These are phyloP conservation scores for Tychaedon coryphoeus DNA, from an alignment of 2,113 vertebrate genomes.

Conservation along the genomic window DNA sequence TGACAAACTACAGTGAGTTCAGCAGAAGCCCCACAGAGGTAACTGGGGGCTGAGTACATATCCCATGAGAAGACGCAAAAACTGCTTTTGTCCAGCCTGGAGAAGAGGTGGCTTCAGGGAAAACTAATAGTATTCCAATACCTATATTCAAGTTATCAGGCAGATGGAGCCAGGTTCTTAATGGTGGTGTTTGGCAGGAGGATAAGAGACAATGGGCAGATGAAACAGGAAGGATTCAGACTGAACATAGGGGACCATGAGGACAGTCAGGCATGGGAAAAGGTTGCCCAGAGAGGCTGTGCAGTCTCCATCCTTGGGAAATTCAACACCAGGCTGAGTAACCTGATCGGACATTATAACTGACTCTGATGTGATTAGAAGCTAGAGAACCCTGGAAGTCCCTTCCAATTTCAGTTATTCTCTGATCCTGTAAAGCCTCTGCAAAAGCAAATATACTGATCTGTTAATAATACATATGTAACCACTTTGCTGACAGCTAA, in stretches of 20 bases:
- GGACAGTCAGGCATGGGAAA: background rate
- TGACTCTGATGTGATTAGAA: background rate
- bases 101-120: background rate
- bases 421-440: background rate
- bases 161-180: background rate
- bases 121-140: background rate
- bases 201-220: background rate
- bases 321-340: background rate
- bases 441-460: background rate
- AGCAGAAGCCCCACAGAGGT: background rate
- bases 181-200: background rate
- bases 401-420: background rate
- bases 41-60: background rate
- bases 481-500: background rate
- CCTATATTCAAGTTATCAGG: background rate
- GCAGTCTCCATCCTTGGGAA: background rate
- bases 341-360: background rate
- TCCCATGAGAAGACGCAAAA: background rate
- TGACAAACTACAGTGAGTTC: background rate
- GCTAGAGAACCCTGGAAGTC: background rate
- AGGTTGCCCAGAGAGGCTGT: background rate
- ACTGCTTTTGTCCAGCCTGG: background rate
- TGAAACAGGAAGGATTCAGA: background rate
- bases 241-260: background rate
- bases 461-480: background rate